Conservation (phyloP, 2,888 invertebrate genomes). For the Sphecodes monilicornis region DNA sequence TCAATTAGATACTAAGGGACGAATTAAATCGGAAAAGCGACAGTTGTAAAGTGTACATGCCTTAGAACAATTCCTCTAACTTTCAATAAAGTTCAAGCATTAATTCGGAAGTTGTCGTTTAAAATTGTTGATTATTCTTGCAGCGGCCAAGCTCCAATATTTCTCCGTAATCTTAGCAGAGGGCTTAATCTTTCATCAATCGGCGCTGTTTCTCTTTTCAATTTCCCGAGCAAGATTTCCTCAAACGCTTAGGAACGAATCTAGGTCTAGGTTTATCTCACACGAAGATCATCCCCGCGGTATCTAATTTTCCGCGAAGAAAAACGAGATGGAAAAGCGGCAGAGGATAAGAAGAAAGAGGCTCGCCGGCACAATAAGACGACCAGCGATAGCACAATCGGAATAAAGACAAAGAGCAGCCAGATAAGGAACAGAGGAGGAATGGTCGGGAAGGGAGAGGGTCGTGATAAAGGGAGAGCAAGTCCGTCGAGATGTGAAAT, state of each 20-base stretch:
- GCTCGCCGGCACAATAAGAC: conserved; percentile 40
- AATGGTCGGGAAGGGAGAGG: conserved; percentile 29
- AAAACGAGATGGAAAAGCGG: conserved; percentile 29
- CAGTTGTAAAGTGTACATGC: no score
- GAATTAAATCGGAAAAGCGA: no score
- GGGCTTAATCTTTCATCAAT: neutral
- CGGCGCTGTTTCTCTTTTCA: neutral
- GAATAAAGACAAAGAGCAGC: conserved; percentile 51
- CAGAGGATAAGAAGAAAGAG: neutral
- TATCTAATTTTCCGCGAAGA: conserved; percentile 37
- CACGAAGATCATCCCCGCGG: conserved; percentile 19
- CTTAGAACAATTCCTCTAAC: no score
- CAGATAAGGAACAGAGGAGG: conserved; percentile 31
- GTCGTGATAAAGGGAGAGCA: conserved; percentile 51
- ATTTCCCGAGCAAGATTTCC: neutral
- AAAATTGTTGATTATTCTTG: neutral
- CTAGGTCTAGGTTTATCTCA: neutral
- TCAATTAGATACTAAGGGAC: no score
- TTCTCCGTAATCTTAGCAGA: neutral
- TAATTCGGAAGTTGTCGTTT: neutral
- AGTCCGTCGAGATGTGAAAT: conserved; percentile 80
- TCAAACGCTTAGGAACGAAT: neutral
- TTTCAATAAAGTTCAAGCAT: neutral
- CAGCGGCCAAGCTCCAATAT: neutral
- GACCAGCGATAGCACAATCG: conserved; percentile 45